A percentile compares a stretch with the other conserved stretches of the same genome.
Evolutionary conservation across 2,888 invertebrate genomes (phyloP).

Genomic region (Panzeria rudis): DNA sequence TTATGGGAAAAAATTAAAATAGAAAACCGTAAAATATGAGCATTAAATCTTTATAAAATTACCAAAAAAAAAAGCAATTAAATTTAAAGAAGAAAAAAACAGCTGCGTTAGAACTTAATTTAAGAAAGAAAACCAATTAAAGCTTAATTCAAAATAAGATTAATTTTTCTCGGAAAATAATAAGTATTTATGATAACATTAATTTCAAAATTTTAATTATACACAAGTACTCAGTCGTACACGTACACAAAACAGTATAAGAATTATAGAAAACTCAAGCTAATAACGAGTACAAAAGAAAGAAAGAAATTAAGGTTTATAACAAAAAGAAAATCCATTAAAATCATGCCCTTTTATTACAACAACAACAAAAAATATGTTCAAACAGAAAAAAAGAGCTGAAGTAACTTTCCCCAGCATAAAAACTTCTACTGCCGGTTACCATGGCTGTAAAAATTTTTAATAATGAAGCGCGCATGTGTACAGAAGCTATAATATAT

Average conservation of each 20-base stretch:
- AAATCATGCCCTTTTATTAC: conserved; percentile 55
- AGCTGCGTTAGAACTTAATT: neutral
- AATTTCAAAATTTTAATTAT: conserved; percentile 24
- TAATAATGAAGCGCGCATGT: conserved; percentile 23
- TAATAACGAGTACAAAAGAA: neutral
- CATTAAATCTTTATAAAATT: neutral
- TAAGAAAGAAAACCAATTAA: neutral
- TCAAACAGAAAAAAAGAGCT: neutral
- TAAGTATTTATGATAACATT: conserved; percentile 4
- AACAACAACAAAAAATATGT: conserved; percentile 20
- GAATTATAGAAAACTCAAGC: conserved; percentile 5
- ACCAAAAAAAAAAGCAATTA: conserved; percentile 2
- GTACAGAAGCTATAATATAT: conserved; percentile 6
- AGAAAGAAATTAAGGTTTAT: neutral
- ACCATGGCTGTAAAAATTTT: conserved; percentile 24
- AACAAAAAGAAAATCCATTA: conserved; percentile 38
- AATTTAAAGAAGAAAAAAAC: neutral
- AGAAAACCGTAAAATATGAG: neutral
- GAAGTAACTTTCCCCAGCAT: conserved; percentile 55
- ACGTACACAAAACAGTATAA: neutral
- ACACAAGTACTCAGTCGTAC: neutral
- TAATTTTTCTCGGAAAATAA: conserved; percentile 9
- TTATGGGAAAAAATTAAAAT: neutral
- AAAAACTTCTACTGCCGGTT: conserved; percentile 26
- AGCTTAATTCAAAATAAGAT: neutral